Conservation (phyloP, 1,140 invertebrate species). For the Drosophila novamexicana region DNA sequence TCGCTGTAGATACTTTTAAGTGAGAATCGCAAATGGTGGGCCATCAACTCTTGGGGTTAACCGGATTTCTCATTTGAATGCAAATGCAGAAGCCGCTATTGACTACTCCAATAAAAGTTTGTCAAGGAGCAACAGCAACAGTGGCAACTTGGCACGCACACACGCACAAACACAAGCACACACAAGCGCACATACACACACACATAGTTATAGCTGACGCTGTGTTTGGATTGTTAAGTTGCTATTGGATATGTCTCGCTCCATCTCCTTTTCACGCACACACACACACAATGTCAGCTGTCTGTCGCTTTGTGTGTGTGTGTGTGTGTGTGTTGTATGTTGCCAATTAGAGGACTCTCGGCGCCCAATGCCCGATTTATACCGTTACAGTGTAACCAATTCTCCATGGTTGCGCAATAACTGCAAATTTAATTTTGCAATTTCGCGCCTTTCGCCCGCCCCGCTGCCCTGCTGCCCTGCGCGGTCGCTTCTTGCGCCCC, state of each 20-base stretch:
- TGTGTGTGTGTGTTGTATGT: conserved; percentile 2
- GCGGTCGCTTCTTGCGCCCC: conserved; percentile 2
- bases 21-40: conserved; percentile 9
- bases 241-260: conserved; percentile 10
- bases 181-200: conserved; percentile 1
- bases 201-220: conserved; percentile 5
- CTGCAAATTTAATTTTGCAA: conserved; percentile 81
- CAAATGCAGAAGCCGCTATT: conserved; percentile 56
- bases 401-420: conserved; percentile 81
- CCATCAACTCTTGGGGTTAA: conserved; percentile 57
- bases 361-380: conserved; percentile 47
- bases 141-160: conserved; percentile 3
- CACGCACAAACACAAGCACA: conserved; percentile 5
- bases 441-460: conserved; percentile 65
- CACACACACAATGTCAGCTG: neutral
- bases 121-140: conserved; percentile 12
- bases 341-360: conserved; percentile 40
- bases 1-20: neutral
- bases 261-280: neutral
- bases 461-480: neutral
- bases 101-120: conserved; percentile 56
- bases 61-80: conserved; percentile 64
- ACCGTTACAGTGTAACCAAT: conserved; percentile 74
- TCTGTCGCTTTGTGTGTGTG: neutral
- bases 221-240: conserved; percentile 31